Evolutionary conservation across 2,888 invertebrate genomes (phyloP).

Genomic region (Tortrix viridana): DNA sequence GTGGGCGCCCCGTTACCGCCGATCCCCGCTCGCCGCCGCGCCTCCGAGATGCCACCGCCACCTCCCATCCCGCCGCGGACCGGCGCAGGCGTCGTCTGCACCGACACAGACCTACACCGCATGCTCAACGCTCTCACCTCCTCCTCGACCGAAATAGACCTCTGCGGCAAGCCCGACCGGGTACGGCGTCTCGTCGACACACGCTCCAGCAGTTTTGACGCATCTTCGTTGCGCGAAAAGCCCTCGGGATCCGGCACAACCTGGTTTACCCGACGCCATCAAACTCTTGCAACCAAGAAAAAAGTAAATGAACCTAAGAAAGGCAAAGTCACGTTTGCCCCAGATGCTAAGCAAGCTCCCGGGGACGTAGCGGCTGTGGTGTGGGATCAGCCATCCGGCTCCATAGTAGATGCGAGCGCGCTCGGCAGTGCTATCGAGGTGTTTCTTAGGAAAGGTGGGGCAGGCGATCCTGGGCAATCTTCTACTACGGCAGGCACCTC

Average conservation of each 20-base stretch:
- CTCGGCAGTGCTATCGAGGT: conserved; percentile 94
- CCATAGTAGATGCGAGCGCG: conserved; percentile 91
- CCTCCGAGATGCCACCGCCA: conserved; percentile 89
- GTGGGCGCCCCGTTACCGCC: conserved; percentile 85
- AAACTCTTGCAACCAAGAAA: conserved; percentile 88
- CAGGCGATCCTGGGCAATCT: conserved; percentile 70
- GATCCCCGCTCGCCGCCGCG: conserved; percentile 86
- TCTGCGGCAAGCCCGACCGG: conserved; percentile 86
- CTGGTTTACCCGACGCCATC: conserved; percentile 92
- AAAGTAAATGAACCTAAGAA: conserved; percentile 79
- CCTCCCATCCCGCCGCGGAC: conserved; percentile 73
- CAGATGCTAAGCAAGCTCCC: conserved; percentile 84
- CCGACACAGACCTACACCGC: conserved; percentile 91
- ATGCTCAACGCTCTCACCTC: conserved; percentile 92
- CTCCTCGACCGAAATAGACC: conserved; percentile 91
- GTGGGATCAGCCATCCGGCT: conserved; percentile 90
- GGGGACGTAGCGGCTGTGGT: conserved; percentile 86
- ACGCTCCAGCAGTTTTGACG: conserved; percentile 93
- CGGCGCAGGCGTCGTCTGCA: conserved; percentile 88
- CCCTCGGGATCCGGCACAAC: conserved; percentile 82
- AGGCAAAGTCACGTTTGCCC: conserved; percentile 84
- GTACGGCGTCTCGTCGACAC: conserved; percentile 86
- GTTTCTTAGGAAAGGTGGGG: conserved; percentile 87
- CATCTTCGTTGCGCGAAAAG: conserved; percentile 87
- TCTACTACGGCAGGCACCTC: conserved; percentile 55